Evolutionary conservation across 2,888 invertebrate species (phyloP), one percentile per base, ranked within the genome.

Genomic region (Chloroclystis v-ata): DNA sequence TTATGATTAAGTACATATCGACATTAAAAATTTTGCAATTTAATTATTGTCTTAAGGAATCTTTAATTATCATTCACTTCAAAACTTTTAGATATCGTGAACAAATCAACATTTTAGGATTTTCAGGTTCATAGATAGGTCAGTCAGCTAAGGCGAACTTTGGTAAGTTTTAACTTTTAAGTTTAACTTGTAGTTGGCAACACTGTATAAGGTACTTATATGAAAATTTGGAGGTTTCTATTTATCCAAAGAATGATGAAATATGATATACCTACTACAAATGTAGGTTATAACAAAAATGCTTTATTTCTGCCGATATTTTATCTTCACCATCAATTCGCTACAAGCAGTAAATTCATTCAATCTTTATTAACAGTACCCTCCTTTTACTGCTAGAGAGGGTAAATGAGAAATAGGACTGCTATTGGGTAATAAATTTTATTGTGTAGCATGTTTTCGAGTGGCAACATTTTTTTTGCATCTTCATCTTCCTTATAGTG

Each of bases 361-460:
- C 35, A 11, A 28, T 40, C 29, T 59, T 63, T 70, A 67, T 67
- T 70, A 65, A 68, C 67, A 55, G 53, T 61, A 63, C 63, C 58
- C 59, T 63, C 58, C 54, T 47, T 53, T 49, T 53, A 53, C 54
- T 57, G 58, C 56, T 54, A 42, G 49, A 37, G 47, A 38, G 42
- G 35, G 35, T 24, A 32, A 64, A 63, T 57, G 61, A 60, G 58
- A 45, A 50, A 55, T 52, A 52, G 53, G 52, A 47, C 52, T 52
- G 58, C 59, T 59, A 59, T 53, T 53, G 54, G 28, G 45, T 39
- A 53, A 51, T 60, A 59, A 59, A 59, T 25, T 60, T 60, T 60
- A 54, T 56, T 35, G 20, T 20, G 47, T 50, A 57, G 56, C 52
- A 50, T 48, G 40, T 47, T 35, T 45, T 37, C 37, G 29, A 7